Evolutionary conservation across 2,888 invertebrate genomes (phyloP).

Genomic region (Megastigmus dorsalis): DNA sequence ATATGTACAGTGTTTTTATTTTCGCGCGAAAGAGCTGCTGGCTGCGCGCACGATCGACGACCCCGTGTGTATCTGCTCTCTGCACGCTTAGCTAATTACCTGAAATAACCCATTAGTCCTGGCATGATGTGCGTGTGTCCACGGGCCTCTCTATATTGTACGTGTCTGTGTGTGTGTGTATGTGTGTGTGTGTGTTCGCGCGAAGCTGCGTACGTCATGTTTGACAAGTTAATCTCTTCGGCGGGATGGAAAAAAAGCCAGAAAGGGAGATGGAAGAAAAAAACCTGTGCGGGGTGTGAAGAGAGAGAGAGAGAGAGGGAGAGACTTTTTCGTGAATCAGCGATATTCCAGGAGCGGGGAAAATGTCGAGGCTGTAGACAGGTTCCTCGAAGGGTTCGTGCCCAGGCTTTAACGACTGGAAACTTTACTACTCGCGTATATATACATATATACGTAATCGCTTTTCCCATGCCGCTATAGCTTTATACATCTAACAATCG

Average conservation of each 20-base stretch:
- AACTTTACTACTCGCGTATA: too few relatives aligned
- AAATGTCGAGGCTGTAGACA: conserved; percentile 58
- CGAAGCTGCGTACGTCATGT: conserved; percentile 63
- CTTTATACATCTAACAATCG: conserved; percentile 21
- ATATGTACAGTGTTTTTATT: too few relatives aligned
- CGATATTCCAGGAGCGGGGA: conserved; percentile 65
- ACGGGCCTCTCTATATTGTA: conserved; percentile 65
- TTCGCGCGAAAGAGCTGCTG: too few relatives aligned
- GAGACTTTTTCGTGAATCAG: conserved; percentile 68
- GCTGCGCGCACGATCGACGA: conserved; percentile 41
- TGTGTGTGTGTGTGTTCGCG: too few relatives aligned
- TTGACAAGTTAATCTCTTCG: conserved; percentile 69
- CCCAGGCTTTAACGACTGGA: conserved; percentile 3
- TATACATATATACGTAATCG: not conserved
- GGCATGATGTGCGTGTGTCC: conserved; percentile 58
- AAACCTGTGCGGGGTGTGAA: not conserved
- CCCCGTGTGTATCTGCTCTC: too few relatives aligned
- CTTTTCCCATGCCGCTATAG: conserved; percentile 25
- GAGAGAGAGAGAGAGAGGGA: conserved; percentile 2
- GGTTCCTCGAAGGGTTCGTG: too few relatives aligned
- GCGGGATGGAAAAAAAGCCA: too few relatives aligned
- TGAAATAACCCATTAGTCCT: conserved; percentile 70
- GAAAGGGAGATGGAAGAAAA: conserved; percentile 29
- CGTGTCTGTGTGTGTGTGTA: too few relatives aligned
- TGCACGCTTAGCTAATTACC: conserved; percentile 68